Evolutionary conservation across 2,113 vertebrate genomes (phyloP).

Genomic region (Rhinoderma darwinii): DNA sequence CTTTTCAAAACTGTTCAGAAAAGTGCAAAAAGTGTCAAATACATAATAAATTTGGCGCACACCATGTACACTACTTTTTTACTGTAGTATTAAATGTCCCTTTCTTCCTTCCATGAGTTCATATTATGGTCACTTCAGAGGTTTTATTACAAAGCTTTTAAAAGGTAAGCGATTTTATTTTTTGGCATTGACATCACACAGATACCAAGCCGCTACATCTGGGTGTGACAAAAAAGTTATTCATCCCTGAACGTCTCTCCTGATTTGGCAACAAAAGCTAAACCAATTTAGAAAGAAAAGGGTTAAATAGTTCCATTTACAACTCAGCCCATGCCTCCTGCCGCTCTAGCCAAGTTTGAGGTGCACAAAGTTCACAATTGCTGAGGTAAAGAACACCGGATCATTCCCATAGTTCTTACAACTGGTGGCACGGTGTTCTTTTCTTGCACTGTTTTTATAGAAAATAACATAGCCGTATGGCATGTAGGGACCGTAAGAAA

Average conservation of each 20-base stretch:
- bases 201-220: not conserved
- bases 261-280: constrained; percentile 8
- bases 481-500: too few relatives aligned
- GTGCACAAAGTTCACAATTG: not conserved
- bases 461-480: too few relatives aligned
- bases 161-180: constrained; percentile 3
- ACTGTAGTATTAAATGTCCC: not conserved
- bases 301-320: not conserved
- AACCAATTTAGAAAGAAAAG: not conserved
- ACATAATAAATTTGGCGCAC: too few relatives aligned
- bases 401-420: too few relatives aligned
- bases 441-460: too few relatives aligned
- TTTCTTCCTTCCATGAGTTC: not conserved
- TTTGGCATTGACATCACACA: not conserved
- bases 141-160: constrained; percentile 1
- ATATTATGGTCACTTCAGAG: not conserved
- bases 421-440: too few relatives aligned
- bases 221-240: constrained; percentile 19
- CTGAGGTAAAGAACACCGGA: too few relatives aligned
- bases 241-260: not conserved
- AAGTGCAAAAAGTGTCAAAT: too few relatives aligned
- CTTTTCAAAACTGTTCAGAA: too few relatives aligned
- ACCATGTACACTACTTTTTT: not conserved
- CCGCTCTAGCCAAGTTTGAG: not conserved
- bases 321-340: not conserved